Base-by-base conservation (phyloP, 2,888 invertebrate genomes). In the Caenorhabditis macrosperma region DNA sequence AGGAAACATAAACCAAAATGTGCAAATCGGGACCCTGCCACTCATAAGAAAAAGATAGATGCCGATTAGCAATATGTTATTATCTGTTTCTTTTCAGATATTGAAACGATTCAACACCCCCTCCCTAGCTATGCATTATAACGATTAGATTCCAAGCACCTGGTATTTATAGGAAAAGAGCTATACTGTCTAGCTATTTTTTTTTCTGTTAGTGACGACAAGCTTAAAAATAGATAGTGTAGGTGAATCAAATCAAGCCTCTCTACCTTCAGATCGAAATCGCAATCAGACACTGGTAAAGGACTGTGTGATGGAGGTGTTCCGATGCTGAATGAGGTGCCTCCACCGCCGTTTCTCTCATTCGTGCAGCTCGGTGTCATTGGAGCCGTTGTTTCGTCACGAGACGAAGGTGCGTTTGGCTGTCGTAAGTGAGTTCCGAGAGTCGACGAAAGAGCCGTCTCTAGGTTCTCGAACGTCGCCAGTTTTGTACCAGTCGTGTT, bases 381-480 rank as follows among this genome's bases (percentile, higher is more conserved):
- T 44, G 75, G 74, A 22, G 61, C 69, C 24, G 63, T 61, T 41
- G 66, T 64, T 57, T 76, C 80, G 44, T 80, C 80, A 5, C 80
- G 64, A 50, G 80, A 80, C 46, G 76, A 67, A 52, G 80, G 80
- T 17, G 76, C 80, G 46, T 80, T 80, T 38, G 78, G 54, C 35
- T 76, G 72, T 10, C 77, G 60, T 44, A 82, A 61, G 17, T 78
- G 67, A 22, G 81, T 85, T 33, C 86, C 86, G 48, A 85, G 83
- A 20, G 86, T 86, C 35, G 81, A 83, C 44, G 77, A 79, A 15
- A 86, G 57, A 22, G 86, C 86, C 55, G 78, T 83, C 46, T 86
- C 85, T 54, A 86, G 74, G 66, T 82, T 80, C 26, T 78, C 84
- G 38, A 82, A 81, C 24, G 82, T 84, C 22, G 82, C 79, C 72